Conservation (phyloP, 1,140 invertebrate genomes). For the Lanistes nyassanus region DNA sequence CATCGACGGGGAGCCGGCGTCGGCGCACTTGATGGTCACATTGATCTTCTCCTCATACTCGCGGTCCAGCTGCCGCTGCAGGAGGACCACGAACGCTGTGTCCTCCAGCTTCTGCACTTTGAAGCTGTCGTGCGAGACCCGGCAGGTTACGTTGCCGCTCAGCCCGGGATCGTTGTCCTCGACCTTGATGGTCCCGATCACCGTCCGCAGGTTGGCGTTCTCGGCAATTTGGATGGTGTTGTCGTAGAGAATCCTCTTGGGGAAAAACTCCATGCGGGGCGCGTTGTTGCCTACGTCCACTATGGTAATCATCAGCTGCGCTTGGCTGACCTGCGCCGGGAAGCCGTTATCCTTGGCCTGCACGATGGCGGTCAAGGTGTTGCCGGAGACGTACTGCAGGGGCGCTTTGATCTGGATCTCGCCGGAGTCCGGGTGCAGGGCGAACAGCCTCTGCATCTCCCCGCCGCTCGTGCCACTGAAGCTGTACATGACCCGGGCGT, state of each 20-base stretch:
- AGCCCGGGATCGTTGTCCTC: constrained; percentile 43
- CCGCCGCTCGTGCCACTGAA: neutral
- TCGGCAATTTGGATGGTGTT: constrained; percentile 34
- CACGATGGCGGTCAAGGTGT: constrained; percentile 33
- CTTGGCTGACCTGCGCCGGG: constrained; percentile 27
- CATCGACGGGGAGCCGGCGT: constrained; percentile 42
- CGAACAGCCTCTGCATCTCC: constrained; percentile 26
- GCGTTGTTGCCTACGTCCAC: constrained; percentile 42
- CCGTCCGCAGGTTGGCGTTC: constrained; percentile 18
- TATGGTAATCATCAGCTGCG: constrained; percentile 29
- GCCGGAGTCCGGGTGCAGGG: constrained; percentile 29
- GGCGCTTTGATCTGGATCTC: constrained; percentile 29
- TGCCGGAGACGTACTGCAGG: constrained; percentile 36
- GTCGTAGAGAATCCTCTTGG: constrained; percentile 24
- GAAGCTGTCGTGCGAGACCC: constrained; percentile 36
- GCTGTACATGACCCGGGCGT: constrained; percentile 85
- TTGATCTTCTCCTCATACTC: constrained; percentile 38
- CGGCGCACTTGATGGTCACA: constrained; percentile 44
- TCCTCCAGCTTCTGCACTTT: constrained; percentile 35
- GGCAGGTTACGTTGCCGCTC: constrained; percentile 37
- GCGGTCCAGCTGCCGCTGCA: constrained; percentile 44
- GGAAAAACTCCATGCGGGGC: constrained; percentile 28
- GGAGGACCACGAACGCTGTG: constrained; percentile 39
- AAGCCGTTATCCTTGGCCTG: constrained; percentile 39
- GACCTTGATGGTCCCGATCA: constrained; percentile 32